Percentiles rank a stretch among this genome's conserved stretches.
Conservation (phyloP, 2,888 invertebrate species). For the Asteroscopus sphinx region DNA sequence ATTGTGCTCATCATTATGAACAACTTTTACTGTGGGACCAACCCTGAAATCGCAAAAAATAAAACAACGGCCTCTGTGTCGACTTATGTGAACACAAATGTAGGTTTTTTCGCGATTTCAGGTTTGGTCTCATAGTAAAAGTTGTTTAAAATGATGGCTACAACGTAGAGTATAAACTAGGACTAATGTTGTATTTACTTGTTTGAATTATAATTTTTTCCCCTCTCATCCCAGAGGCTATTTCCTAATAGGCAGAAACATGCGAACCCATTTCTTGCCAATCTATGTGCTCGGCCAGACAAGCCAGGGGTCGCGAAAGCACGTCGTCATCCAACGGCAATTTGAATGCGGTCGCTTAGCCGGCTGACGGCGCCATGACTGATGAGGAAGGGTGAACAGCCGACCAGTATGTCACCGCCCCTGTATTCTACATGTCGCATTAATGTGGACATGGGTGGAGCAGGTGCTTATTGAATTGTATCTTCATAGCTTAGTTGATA, state of each 20-base stretch:
- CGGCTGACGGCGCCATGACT: constrained; percentile 85
- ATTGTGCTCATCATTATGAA: too few species aligned
- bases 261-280: neutral
- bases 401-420: constrained; percentile 83
- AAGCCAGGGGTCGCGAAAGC: constrained; percentile 87
- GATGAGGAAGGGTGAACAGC: constrained; percentile 89
- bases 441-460: constrained; percentile 73
- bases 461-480: constrained; percentile 68
- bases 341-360: constrained; percentile 89
- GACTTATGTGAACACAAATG: too few species aligned
- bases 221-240: constrained; percentile 3
- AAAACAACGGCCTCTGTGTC: too few species aligned
- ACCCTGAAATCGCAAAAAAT: too few species aligned
- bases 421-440: constrained; percentile 82
- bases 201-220: too few species aligned
- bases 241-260: constrained; percentile 36
- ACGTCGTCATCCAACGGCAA: constrained; percentile 88
- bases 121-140: too few species aligned
- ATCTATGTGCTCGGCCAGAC: constrained; percentile 75
- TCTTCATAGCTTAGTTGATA: constrained; percentile 49
- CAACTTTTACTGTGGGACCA: too few species aligned
- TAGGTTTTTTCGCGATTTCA: too few species aligned
- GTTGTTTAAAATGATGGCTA: too few species aligned
- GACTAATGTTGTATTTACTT: too few species aligned
- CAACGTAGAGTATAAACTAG: too few species aligned